Base-by-base conservation (phyloP, 2,888 invertebrate species). In the Galerucella calmariensis region DNA sequence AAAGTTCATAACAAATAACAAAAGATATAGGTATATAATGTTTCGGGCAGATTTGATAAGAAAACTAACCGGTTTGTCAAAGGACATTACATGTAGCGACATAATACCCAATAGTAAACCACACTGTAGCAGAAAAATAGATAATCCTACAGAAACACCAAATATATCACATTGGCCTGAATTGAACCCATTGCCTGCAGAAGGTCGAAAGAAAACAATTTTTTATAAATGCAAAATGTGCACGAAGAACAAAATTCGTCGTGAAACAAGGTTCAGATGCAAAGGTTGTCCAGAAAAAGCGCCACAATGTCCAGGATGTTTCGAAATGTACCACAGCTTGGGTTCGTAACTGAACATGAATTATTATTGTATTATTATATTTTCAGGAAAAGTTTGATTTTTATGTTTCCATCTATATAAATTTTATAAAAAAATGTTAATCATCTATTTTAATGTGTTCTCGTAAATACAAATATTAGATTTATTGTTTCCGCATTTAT, bases 211-310 rank as follows among this genome's bases (percentile, higher is more conserved):
- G 24, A 66, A 66, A 66, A 66, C 51, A 44, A 16, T 41, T 44
- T 58, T 68, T 27, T 41, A 27, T 12, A 68, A 68, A 68, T 68
- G 68, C 68, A 68, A 44, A 44, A 3, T 58, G 12, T 68, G 68
- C 20, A 56, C 20, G 16, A 68, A 35, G 3, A 58, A 58, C n/a
- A 58, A 58, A n/a, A 56, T 68, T 8, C 58, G 41, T 10, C 46
- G 14, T 8, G 67, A 68, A n/a, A 68, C 67, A 6, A 68, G 67
- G 24, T 68, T 53, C 11, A 58, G 68, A 16, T 68, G 68, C 27
- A 58, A 58, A 41, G 58, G 58, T 56, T 68, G 67, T 35, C 27
- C 58, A 8, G 41, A 35, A 14, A 68, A 68, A 35, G 58, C 58
- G 10, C 58, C 68, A 9, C 58, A 44, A 56, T 68, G 58, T 46